Evolutionary conservation across 2,797 vertebrate species (phyloP).

Genomic region (Chiloscyllium punctatum): DNA sequence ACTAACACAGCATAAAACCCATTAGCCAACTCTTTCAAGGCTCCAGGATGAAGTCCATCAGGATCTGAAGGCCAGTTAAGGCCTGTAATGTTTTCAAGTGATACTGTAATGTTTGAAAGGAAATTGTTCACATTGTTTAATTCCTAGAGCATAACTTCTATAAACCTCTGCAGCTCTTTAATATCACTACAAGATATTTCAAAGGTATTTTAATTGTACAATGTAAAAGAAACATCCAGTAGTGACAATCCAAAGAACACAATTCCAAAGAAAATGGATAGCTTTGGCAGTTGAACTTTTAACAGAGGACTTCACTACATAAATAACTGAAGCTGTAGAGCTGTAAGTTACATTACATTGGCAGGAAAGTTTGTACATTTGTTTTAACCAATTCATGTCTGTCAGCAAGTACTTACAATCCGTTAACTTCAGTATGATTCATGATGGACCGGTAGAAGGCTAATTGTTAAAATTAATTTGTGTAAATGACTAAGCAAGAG

Average conservation of each 20-base stretch:
- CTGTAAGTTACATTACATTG: conserved; percentile 43
- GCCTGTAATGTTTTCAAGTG: neutral
- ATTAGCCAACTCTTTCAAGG: no score
- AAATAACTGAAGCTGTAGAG: neutral
- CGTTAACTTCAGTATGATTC: conserved; percentile 82
- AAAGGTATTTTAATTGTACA: neutral
- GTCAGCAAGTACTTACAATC: conserved; percentile 64
- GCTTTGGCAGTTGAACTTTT: conserved; percentile 14
- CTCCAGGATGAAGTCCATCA: no score
- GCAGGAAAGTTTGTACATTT: conserved; percentile 6
- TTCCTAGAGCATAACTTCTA: no score
- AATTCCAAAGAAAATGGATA: neutral
- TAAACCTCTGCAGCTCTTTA: neutral
- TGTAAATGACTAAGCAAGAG: conserved; percentile 93
- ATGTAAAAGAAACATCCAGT: neutral
- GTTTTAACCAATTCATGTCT: conserved; percentile 66
- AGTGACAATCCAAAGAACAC: neutral
- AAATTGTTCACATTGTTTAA: neutral
- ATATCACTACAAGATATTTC: neutral
- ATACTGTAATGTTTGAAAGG: neutral
- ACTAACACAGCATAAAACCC: no score
- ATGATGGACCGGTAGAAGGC: conserved; percentile 88
- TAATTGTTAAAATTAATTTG: conserved; percentile 99
- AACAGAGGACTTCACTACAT: neutral
- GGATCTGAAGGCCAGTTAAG: neutral